Percentiles rank a stretch among this genome's conserved stretches.
phyloP scores from a whole-genome alignment of 1,140 invertebrate species.

The Pachyrhynchus sulphureomaculatus region DNA sequence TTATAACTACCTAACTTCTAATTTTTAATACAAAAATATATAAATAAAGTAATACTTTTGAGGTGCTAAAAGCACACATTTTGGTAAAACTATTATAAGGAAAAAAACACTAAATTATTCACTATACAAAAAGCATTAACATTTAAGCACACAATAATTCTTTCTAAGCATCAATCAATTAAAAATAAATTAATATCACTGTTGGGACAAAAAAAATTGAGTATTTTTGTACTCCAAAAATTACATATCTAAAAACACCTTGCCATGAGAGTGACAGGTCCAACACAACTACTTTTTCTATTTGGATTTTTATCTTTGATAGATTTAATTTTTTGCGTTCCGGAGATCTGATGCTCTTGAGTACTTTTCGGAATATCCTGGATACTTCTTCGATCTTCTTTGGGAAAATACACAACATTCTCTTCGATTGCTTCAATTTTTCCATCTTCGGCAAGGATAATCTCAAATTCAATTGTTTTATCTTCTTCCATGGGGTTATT shows the following conservation, averaged over 20 bases:
- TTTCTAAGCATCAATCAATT: too few species aligned
- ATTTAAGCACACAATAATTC: too few species aligned
- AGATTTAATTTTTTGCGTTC: neutral
- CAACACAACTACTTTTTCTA: neutral
- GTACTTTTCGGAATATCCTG: neutral
- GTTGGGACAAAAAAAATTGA: too few species aligned
- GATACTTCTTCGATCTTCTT: neutral
- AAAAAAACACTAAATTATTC: too few species aligned
- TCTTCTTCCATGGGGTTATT: too few species aligned
- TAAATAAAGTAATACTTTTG: too few species aligned
- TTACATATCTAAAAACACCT: neutral
- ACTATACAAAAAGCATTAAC: too few species aligned
- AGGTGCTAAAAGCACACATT: too few species aligned
- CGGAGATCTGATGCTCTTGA: neutral
- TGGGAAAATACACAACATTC: neutral
- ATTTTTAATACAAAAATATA: too few species aligned
- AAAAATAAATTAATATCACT: too few species aligned
- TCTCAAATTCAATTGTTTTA: neutral
- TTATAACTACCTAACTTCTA: too few species aligned
- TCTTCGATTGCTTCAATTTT: neutral
- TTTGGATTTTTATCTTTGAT: neutral
- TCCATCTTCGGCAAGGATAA: neutral
- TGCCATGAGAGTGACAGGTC: neutral
- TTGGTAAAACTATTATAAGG: too few species aligned
- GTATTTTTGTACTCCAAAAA: neutral